Evolutionary conservation across 2,797 vertebrate genomes (phyloP), one percentile per base, ranked within the genome.

Genomic region (Mormyrops boulengeri): DNA sequence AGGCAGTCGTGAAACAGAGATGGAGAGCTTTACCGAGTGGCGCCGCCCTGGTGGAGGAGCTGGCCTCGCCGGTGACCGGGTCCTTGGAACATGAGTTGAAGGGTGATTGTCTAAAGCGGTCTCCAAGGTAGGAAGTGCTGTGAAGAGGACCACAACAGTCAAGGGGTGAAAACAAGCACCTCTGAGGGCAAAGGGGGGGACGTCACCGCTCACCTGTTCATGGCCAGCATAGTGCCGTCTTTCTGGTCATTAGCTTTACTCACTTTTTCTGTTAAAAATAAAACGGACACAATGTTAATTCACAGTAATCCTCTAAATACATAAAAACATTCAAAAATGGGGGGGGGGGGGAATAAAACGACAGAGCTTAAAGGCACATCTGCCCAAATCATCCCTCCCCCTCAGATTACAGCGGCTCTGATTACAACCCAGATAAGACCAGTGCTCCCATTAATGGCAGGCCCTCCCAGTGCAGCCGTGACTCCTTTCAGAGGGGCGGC

Each of bases 231-330:
- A 94, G 96, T 93, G 85, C 95, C 95, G 93, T 98, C 97, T 95
- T 98, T 99, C 94, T 97, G 97, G 97, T 97, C 98, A 94, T 98
- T 97, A 94, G 98, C 98, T 97, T 98, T 99, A 96, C 98, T 99
- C 95, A 99, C 99, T 96, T 99, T 99, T 96, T 99, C 99, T 99
- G 96, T 41, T 93, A 93, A 89, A 26, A 69, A 50, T 19, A 62
- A n/a, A 41, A 44, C 0, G n/a, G 4, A 86, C 9, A 89, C 89
- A 90, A 5, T 85, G 2, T n/a, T 53, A 85, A 50, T 44, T 26
- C 73, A 87, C 4, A 34, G 4, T 12, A 38, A 34, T 57, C 38
- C 49, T 30, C 14, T n/a, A 17, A 38, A 52, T 87, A 47, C 3
- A 26, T 17, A 87, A 34, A 60, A 62, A 44, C 38, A 41, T 88